These are phyloP conservation scores for Microplitis demolitor DNA, from an alignment of 1,140 invertebrate genomes.

Conservation along the genomic window DNA sequence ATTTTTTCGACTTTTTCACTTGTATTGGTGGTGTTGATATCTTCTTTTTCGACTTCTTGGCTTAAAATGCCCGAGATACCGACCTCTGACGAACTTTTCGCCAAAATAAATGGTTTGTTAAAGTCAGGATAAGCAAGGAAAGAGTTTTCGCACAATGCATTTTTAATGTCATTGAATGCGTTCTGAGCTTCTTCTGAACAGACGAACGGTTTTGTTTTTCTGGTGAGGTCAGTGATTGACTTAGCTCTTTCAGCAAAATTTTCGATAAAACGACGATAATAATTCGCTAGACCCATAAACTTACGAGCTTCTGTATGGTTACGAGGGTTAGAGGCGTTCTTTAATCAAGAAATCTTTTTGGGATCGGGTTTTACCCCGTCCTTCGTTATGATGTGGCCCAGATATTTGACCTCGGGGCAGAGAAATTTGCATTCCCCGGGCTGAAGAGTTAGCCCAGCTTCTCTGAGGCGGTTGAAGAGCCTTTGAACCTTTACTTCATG, in stretches of 20 bases:
- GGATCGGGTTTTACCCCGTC: background rate
- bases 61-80: too few relatives aligned
- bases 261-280: background rate
- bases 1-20: too few relatives aligned
- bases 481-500: conserved; percentile 1
- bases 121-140: too few relatives aligned
- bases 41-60: too few relatives aligned
- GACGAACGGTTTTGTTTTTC: too few relatives aligned
- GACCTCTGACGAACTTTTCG: too few relatives aligned
- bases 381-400: conserved; percentile 33
- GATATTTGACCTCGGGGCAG: conserved; percentile 34
- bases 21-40: too few relatives aligned
- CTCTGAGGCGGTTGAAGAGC: background rate
- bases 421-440: conserved; percentile 20
- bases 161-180: too few relatives aligned
- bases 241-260: background rate
- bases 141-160: too few relatives aligned
- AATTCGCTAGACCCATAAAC: background rate
- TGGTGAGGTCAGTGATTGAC: background rate
- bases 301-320: background rate
- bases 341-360: background rate
- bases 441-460: background rate
- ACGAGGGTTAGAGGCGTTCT: background rate
- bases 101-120: too few relatives aligned
- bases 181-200: too few relatives aligned